phyloP scores from a whole-genome alignment of 1,140 invertebrate genomes.

The Tetramorium simillimum region DNA sequence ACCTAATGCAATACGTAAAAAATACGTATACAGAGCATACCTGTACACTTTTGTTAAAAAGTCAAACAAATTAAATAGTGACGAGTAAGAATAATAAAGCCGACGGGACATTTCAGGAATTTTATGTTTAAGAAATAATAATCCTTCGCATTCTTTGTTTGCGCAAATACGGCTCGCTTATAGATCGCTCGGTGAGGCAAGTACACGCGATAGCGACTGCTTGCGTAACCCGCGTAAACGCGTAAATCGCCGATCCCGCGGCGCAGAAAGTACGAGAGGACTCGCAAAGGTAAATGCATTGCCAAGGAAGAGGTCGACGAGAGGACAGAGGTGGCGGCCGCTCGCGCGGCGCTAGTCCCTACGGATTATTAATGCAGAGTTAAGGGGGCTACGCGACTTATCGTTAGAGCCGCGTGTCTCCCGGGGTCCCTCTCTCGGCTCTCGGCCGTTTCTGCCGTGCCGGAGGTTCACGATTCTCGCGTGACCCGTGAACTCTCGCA shows the following conservation, averaged over 20 bases:
- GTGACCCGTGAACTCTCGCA: constrained; percentile 81
- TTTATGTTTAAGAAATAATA: background rate
- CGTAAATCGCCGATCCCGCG: constrained; percentile 36
- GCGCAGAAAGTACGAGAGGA: constrained; percentile 14
- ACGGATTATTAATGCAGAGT: constrained; percentile 71
- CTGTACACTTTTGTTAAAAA: background rate
- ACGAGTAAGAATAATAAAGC: background rate
- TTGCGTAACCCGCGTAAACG: constrained; percentile 60
- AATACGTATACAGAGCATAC: background rate
- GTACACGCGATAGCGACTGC: background rate
- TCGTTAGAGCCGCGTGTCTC: constrained; percentile 69
- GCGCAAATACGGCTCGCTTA: background rate
- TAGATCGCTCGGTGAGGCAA: background rate
- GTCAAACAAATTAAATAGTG: background rate
- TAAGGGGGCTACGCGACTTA: constrained; percentile 63
- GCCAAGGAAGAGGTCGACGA: background rate
- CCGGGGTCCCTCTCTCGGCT: constrained; percentile 6
- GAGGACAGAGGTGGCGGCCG: background rate
- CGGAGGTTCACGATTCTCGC: constrained; percentile 77
- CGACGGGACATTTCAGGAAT: background rate
- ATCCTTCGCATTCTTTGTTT: background rate
- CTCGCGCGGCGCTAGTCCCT: constrained; percentile 42
- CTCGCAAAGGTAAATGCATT: background rate
- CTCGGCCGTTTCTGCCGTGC: constrained; percentile 63
- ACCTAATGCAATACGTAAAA: background rate